phyloP scores from a whole-genome alignment of 2,797 vertebrate genomes.

The Xiphorhynchus erythropygius region DNA sequence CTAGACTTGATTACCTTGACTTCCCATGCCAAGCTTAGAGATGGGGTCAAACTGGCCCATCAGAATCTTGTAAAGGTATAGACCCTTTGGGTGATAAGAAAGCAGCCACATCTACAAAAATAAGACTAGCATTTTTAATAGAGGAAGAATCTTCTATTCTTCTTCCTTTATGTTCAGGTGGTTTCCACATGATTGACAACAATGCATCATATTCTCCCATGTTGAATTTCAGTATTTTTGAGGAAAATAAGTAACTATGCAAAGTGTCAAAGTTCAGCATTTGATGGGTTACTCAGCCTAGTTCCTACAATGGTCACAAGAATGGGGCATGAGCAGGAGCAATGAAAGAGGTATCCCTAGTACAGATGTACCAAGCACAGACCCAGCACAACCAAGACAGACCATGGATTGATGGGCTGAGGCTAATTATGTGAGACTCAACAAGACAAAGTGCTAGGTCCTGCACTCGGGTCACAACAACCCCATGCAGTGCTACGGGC shows the following conservation, averaged over 20 bases:
- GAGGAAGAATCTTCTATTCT: not conserved
- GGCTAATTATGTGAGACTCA: fast-evolving
- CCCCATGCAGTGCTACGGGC: fast-evolving
- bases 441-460: fast-evolving
- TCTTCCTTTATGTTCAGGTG: not conserved
- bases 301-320: not conserved
- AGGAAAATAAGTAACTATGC: not conserved
- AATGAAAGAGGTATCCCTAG: not conserved
- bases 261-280: not conserved
- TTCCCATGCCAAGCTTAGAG: not conserved
- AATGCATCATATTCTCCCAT: not conserved
- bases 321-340: not conserved
- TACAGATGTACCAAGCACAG: not conserved
- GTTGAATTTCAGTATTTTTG: not conserved
- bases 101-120: not conserved
- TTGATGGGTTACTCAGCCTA: not conserved
- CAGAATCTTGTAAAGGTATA: not conserved
- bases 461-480: not conserved
- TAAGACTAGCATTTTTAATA: not conserved
- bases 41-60: not conserved
- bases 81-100: not conserved
- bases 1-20: not conserved
- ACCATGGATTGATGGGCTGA: not conserved
- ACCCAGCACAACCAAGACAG: not conserved
- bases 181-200: not conserved